Percentiles rank a stretch among this genome's conserved stretches.
Conservation (phyloP, 1,140 invertebrate genomes). For the Trachymyrmex cornetzi region DNA sequence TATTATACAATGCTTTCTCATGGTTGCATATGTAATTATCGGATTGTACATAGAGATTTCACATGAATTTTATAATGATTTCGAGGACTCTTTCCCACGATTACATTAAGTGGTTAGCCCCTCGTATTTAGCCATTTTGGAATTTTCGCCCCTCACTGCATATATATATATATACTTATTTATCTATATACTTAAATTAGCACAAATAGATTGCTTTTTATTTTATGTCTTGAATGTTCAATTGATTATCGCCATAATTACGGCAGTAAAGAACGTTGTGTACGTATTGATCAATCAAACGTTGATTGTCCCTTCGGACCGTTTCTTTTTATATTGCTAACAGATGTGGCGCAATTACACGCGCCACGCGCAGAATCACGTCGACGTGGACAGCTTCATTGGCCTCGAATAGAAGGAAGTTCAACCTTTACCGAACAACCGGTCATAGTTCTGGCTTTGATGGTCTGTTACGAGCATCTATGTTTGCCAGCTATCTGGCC, state of each 20-base stretch:
- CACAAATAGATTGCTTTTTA: too few species aligned
- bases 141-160: too few species aligned
- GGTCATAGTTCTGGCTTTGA: constrained; percentile 47
- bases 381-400: constrained; percentile 7
- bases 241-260: background rate
- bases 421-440: constrained; percentile 31
- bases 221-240: too few species aligned
- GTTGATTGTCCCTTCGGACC: background rate
- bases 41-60: too few species aligned
- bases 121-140: too few species aligned
- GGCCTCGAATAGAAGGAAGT: constrained; percentile 24
- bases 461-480: constrained; percentile 33
- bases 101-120: too few species aligned
- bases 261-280: background rate
- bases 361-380: constrained; percentile 21
- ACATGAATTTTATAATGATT: too few species aligned
- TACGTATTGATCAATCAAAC: background rate
- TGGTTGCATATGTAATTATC: too few species aligned
- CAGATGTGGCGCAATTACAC: constrained; percentile 21
- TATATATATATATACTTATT: too few species aligned
- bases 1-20: too few species aligned
- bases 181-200: too few species aligned
- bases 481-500: background rate
- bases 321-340: background rate
- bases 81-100: too few species aligned